Percentiles rank a stretch among this genome's conserved stretches.
Conservation (phyloP, 1,140 invertebrate species). For the Drosophila aff. region DNA sequence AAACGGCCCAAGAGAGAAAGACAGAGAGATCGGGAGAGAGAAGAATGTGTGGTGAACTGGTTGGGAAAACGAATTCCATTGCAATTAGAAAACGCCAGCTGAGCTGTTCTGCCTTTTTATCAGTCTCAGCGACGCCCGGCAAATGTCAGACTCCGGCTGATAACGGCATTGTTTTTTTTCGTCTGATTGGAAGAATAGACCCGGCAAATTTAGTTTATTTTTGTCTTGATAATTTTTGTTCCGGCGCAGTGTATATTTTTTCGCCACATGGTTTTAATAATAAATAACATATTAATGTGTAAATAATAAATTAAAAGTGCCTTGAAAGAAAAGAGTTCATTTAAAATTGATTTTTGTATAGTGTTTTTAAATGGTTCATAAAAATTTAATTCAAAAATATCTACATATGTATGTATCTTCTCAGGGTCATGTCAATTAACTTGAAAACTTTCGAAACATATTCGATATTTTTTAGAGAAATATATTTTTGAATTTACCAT, state of each 20-base stretch:
- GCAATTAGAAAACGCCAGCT: constrained; percentile 32
- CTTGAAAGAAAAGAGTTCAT: too few relatives aligned
- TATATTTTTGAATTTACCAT: background rate
- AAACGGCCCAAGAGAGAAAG: constrained; percentile 2
- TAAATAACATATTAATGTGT: background rate
- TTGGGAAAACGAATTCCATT: constrained; percentile 44
- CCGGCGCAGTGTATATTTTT: too few relatives aligned
- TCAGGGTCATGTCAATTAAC: background rate
- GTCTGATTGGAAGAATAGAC: constrained; percentile 38
- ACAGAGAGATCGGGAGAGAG: background rate
- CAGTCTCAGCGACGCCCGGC: constrained; percentile 32
- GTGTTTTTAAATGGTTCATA: too few relatives aligned
- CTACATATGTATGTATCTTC: background rate
- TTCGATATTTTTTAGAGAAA: background rate
- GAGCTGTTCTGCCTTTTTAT: constrained; percentile 50
- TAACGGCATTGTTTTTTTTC: constrained; percentile 36
- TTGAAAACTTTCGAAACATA: background rate
- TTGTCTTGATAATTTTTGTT: constrained; percentile 5
- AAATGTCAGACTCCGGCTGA: constrained; percentile 68
- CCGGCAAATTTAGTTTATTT: constrained; percentile 38
- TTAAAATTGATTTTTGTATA: too few relatives aligned
- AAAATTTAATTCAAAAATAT: background rate
- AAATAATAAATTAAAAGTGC: background rate
- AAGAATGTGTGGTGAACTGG: background rate
- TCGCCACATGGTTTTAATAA: background rate